Percentiles rank a stretch among this genome's conserved stretches.
phyloP scores from a whole-genome alignment of 1,140 invertebrate genomes.

The Tenebrio molitor region DNA sequence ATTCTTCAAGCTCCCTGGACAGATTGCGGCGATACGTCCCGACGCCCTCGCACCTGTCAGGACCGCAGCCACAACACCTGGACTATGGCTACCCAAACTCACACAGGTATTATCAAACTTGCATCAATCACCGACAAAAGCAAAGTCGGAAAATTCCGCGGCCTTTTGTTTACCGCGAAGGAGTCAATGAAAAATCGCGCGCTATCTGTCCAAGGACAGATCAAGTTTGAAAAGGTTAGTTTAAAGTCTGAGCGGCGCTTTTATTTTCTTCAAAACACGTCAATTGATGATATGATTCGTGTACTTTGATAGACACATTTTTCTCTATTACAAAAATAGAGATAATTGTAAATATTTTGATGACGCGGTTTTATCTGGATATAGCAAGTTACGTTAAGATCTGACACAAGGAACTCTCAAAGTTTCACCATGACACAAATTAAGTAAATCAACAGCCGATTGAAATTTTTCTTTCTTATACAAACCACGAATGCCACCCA shows the following conservation, averaged over 20 bases:
- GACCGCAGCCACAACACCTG: constrained; percentile 55
- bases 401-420: neutral
- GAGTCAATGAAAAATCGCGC: neutral
- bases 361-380: neutral
- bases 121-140: no score
- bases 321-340: neutral
- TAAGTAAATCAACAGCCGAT: no score
- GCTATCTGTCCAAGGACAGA: neutral
- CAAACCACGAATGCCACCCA: no score
- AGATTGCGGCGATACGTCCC: constrained; percentile 58
- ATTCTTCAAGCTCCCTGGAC: constrained; percentile 58
- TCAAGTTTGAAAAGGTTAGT: neutral
- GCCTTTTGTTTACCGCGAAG: neutral
- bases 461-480: no score
- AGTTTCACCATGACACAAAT: no score
- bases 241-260: neutral
- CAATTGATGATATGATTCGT: constrained; percentile 2
- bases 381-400: neutral
- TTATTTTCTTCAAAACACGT: constrained; percentile 35
- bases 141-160: no score
- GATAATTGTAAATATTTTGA: neutral
- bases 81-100: constrained; percentile 59
- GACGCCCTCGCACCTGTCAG: constrained; percentile 42
- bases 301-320: neutral
- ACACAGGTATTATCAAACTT: constrained; percentile 51